Evolutionary conservation across 2,113 vertebrate species (phyloP).

Genomic region (Geococcyx californianus): DNA sequence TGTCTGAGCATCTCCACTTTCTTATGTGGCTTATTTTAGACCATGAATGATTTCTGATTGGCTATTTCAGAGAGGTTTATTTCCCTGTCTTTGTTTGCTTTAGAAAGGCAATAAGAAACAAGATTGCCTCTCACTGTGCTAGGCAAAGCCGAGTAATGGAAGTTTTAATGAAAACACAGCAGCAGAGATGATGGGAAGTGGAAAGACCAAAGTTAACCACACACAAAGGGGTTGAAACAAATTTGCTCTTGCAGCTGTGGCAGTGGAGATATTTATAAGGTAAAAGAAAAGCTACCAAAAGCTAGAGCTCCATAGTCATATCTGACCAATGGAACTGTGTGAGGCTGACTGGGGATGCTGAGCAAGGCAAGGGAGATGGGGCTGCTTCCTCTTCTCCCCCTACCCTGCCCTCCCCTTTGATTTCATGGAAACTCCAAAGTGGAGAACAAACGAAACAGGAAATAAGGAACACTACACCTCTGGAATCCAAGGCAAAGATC

Average conservation of each 20-base stretch:
- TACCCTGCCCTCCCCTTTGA: background rate
- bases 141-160: background rate
- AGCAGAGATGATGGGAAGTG: background rate
- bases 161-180: constrained; percentile 44
- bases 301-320: background rate
- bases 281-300: background rate
- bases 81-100: background rate
- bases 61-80: background rate
- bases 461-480: background rate
- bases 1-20: background rate
- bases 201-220: constrained; percentile 24
- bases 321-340: background rate
- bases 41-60: background rate
- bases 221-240: background rate
- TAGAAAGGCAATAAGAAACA: constrained; percentile 46
- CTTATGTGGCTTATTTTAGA: constrained; percentile 8
- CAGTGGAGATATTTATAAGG: background rate
- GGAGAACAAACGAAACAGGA: background rate
- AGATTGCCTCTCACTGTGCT: background rate
- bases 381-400: background rate
- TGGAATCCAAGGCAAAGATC: background rate
- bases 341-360: background rate
- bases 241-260: background rate
- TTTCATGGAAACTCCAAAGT: background rate
- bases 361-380: background rate